phyloP scores from a whole-genome alignment of 2,888 invertebrate species.

The Matsumyia berberina region DNA sequence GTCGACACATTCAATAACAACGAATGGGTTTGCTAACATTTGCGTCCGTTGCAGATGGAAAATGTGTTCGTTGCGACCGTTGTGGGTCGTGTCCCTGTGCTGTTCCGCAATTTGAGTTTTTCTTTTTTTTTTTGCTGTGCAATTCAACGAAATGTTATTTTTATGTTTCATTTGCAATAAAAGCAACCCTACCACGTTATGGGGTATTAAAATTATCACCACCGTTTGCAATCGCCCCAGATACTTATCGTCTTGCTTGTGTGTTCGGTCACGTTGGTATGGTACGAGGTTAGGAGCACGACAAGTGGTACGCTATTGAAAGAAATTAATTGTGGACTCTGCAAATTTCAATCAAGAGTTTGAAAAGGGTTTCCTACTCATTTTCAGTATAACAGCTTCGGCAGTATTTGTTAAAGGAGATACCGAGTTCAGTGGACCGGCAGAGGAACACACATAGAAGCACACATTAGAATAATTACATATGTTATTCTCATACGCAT shows the following conservation, averaged over 20 bases:
- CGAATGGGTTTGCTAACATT: neutral
- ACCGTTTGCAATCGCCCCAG: constrained; percentile 22
- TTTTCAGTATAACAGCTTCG: too few species aligned
- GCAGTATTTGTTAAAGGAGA: too few species aligned
- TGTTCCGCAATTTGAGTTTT: constrained; percentile 6
- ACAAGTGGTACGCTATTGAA: neutral
- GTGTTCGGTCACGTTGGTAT: neutral
- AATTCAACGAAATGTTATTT: constrained; percentile 7
- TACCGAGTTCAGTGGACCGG: too few species aligned
- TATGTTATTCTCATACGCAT: too few species aligned
- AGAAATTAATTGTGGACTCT: too few species aligned
- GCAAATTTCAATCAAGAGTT: too few species aligned
- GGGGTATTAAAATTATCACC: constrained; percentile 9
- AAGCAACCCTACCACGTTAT: constrained; percentile 18
- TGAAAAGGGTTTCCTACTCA: too few species aligned
- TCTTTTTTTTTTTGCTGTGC: constrained; percentile 22
- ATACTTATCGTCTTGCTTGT: constrained; percentile 2
- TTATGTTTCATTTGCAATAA: constrained; percentile 40
- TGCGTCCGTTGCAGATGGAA: constrained; percentile 3
- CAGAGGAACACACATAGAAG: too few species aligned
- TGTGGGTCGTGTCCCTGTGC: neutral
- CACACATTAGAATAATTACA: too few species aligned
- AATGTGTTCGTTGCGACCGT: neutral
- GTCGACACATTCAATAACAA: constrained; percentile 13
- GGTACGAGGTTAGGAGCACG: neutral